A percentile compares a stretch with the other conserved stretches of the same genome.
Evolutionary conservation across 2,113 vertebrate species (phyloP).

Genomic region (Phaetusa simplex): DNA sequence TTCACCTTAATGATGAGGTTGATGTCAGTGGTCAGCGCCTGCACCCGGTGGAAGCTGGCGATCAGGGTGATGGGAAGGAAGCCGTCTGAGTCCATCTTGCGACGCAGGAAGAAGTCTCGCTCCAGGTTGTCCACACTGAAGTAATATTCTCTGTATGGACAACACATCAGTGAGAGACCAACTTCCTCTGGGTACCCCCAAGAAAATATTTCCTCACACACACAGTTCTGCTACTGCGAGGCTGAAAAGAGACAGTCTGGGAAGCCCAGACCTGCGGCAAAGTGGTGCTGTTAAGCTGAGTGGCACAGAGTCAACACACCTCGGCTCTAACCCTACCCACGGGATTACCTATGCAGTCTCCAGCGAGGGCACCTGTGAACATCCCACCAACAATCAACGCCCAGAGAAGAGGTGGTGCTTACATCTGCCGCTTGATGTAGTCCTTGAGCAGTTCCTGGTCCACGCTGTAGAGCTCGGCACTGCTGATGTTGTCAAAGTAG

Average conservation of each 20-base stretch:
- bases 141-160: conserved; percentile 89
- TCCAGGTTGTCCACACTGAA: conserved; percentile 97
- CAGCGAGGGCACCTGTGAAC: neutral
- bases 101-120: conserved; percentile 93
- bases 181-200: neutral
- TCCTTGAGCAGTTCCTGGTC: conserved; percentile 97
- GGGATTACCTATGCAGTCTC: neutral
- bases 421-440: conserved; percentile 99
- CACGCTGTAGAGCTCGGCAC: conserved; percentile 88
- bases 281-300: neutral
- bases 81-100: conserved; percentile 94
- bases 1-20: conserved; percentile 88
- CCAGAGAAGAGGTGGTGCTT: conserved; percentile 47
- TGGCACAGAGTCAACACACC: neutral
- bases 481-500: conserved; percentile 98
- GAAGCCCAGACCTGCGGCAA: neutral
- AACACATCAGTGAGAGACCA: neutral
- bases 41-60: conserved; percentile 94
- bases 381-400: neutral
- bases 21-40: conserved; percentile 94
- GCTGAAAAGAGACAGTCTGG: neutral
- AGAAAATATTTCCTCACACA: neutral
- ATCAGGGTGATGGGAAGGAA: conserved; percentile 92
- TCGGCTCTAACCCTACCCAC: accelerated
- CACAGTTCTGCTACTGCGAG: neutral